Conservation (phyloP, 2,888 invertebrate genomes). For the Nowickia ferox region DNA sequence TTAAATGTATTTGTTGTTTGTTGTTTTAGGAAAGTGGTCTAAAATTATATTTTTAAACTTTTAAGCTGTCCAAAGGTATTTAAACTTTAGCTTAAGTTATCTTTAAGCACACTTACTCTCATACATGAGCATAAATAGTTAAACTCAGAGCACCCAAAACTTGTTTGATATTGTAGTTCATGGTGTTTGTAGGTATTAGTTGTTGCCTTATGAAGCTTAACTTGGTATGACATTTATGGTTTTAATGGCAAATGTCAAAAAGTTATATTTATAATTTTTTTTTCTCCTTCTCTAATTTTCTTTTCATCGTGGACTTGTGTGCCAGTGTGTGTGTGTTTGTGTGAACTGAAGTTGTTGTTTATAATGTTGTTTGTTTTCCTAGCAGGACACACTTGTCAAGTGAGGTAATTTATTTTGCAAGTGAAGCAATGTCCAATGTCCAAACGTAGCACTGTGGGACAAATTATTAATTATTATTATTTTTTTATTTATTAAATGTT, state of each 20-base stretch:
- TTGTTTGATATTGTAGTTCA: slow-evolving; percentile 29
- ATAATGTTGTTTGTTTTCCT: slow-evolving; percentile 28
- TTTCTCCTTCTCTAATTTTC: slow-evolving; percentile 7
- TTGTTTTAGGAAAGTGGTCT: slow-evolving; percentile 39
- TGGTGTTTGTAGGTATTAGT: slow-evolving; percentile 37
- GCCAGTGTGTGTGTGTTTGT: background rate
- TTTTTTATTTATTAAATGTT: no score
- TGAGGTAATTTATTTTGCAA: slow-evolving; percentile 80
- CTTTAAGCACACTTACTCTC: slow-evolving; percentile 20
- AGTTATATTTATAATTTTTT: slow-evolving; percentile 73
- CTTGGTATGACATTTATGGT: slow-evolving; percentile 81
- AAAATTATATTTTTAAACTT: slow-evolving; percentile 75
- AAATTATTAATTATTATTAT: no score
- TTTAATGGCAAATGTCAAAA: slow-evolving; percentile 80
- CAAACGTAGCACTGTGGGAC: background rate
- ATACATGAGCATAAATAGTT: slow-evolving; percentile 20
- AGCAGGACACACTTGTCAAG: slow-evolving; percentile 61
- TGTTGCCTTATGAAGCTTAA: slow-evolving; percentile 77
- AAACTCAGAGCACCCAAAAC: background rate
- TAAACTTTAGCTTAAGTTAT: slow-evolving; percentile 79
- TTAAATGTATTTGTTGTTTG: slow-evolving; percentile 29
- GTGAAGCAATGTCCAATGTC: slow-evolving; percentile 63
- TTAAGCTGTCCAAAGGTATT: slow-evolving; percentile 82
- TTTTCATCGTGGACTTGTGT: background rate
- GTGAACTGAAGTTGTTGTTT: slow-evolving; percentile 34